Evolutionary conservation across 2,113 vertebrate genomes (phyloP).

Genomic region (Ancistrus triradiatus): DNA sequence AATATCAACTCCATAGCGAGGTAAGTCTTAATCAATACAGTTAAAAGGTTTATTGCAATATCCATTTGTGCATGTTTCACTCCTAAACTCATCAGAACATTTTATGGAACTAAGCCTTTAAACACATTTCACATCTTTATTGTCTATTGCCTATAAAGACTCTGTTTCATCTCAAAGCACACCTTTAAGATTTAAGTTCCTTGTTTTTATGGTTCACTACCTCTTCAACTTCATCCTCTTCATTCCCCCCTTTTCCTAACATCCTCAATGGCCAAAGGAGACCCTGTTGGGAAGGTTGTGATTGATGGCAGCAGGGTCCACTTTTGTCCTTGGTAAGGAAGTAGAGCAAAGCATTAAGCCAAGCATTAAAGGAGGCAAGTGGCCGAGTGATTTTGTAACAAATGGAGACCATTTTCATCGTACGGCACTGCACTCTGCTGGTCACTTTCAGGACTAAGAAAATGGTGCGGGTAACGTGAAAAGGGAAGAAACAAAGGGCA

Average conservation of each 20-base stretch:
- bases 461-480: conserved; percentile 75
- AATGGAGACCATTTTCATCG: conserved; percentile 70
- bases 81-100: neutral
- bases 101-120: neutral
- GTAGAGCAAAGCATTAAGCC: conserved; percentile 77
- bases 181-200: conserved; percentile 58
- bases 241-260: conserved; percentile 55
- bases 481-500: conserved; percentile 75
- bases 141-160: neutral
- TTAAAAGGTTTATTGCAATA: too few species aligned
- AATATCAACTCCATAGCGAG: conserved; percentile 15
- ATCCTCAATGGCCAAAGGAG: conserved; percentile 67
- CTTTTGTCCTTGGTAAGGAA: conserved; percentile 75
- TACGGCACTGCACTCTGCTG: conserved; percentile 58
- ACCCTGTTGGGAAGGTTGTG: conserved; percentile 45
- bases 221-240: conserved; percentile 58
- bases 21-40: neutral
- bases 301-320: conserved; percentile 59
- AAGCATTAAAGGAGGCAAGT: conserved; percentile 75
- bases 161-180: conserved; percentile 22
- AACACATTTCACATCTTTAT: neutral
- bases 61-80: too few species aligned
- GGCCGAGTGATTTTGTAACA: conserved; percentile 79
- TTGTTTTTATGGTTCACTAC: conserved; percentile 55
- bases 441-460: conserved; percentile 71